Conservation (phyloP, 1,140 invertebrate genomes). For the Heliothis subflexa region DNA sequence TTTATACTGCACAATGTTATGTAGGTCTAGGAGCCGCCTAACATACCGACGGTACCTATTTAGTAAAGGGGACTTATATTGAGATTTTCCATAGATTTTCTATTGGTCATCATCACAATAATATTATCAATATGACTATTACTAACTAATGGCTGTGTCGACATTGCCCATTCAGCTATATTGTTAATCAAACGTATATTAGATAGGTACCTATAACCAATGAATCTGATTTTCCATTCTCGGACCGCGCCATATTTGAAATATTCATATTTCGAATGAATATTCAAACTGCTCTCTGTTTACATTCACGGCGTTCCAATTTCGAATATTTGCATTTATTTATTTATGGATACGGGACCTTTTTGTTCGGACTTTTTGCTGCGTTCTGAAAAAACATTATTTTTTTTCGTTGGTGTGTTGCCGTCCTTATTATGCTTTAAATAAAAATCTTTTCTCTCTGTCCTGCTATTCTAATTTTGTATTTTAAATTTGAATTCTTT, state of each 20-base stretch:
- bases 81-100: no score
- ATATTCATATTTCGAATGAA: slow-evolving; percentile 71
- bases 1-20: no score
- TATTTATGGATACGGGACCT: slow-evolving; percentile 61
- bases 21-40: no score
- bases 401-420: background rate
- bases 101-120: no score
- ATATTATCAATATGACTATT: background rate
- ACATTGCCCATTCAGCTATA: background rate
- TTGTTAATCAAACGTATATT: slow-evolving; percentile 23
- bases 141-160: background rate
- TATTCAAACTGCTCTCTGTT: slow-evolving; percentile 66
- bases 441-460: slow-evolving; percentile 12
- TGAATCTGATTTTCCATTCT: slow-evolving; percentile 61
- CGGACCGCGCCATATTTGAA: slow-evolving; percentile 61
- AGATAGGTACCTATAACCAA: slow-evolving; percentile 47
- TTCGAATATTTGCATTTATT: slow-evolving; percentile 71
- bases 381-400: slow-evolving; percentile 50
- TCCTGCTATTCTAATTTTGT: background rate
- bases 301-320: slow-evolving; percentile 69
- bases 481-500: background rate
- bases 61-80: no score
- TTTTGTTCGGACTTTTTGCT: slow-evolving; percentile 49
- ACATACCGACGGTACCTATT: no score
- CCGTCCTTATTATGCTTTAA: slow-evolving; percentile 26